phyloP scores from a whole-genome alignment of 2,888 invertebrate genomes.

The Theristus sp. region DNA sequence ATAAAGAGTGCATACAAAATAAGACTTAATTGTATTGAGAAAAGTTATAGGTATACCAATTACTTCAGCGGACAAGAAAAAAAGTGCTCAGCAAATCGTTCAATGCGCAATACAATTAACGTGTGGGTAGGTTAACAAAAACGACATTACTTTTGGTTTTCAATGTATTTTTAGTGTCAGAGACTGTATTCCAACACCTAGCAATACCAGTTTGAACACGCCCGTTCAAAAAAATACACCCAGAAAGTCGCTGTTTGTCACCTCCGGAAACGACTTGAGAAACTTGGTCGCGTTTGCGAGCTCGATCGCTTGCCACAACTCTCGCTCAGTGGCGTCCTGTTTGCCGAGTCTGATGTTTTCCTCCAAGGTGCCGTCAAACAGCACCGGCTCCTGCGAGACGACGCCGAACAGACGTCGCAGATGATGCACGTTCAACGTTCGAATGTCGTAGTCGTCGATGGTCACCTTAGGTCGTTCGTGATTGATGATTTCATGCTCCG shows the following conservation, averaged over 20 bases:
- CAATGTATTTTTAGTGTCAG: no score
- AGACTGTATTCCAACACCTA: background rate
- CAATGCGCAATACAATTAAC: no score
- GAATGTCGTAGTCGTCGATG: constrained; percentile 36
- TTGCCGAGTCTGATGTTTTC: constrained; percentile 52
- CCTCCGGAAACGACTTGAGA: background rate
- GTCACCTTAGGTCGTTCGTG: constrained; percentile 15
- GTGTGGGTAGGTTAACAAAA: no score
- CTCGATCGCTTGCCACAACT: constrained; percentile 6
- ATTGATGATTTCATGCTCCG: background rate
- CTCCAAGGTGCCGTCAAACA: constrained; percentile 41
- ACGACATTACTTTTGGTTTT: no score
- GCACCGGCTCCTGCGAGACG: constrained; percentile 43
- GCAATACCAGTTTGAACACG: background rate
- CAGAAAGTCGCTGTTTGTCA: background rate
- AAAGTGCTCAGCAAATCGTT: no score
- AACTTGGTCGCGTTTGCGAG: background rate
- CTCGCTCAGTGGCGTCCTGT: constrained; percentile 15
- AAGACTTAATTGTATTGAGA: no score
- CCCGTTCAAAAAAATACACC: background rate
- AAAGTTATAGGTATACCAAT: no score
- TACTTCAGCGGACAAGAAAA: no score
- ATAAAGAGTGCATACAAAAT: no score
- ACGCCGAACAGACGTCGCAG: constrained; percentile 33
- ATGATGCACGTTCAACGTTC: constrained; percentile 35